phyloP scores from a whole-genome alignment of 2,888 invertebrate genomes.

The Drosophila lacicola region DNA sequence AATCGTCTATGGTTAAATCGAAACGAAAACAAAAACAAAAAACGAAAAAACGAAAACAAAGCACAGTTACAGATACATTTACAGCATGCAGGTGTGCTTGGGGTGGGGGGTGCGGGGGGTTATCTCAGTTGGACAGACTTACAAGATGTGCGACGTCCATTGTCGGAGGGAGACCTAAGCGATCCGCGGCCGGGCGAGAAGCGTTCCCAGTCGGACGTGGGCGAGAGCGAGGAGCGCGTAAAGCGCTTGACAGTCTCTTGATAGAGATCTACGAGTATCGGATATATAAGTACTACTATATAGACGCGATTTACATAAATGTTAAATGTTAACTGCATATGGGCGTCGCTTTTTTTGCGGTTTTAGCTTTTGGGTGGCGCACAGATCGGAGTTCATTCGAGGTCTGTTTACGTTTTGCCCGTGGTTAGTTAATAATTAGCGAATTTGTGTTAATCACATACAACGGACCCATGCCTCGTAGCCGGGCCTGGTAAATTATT shows the following conservation, averaged over 20 bases:
- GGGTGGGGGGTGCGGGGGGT: slow-evolving; percentile 9
- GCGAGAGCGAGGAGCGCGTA: slow-evolving; percentile 83
- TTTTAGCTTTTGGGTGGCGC: slow-evolving; percentile 30
- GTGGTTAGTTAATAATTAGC: slow-evolving; percentile 71
- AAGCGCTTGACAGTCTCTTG: slow-evolving; percentile 83
- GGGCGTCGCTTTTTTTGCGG: slow-evolving; percentile 15
- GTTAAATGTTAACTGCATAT: slow-evolving; percentile 44
- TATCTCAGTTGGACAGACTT: slow-evolving; percentile 61
- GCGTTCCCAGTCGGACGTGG: slow-evolving; percentile 81
- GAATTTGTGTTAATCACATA: slow-evolving; percentile 71
- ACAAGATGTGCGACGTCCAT: slow-evolving; percentile 80
- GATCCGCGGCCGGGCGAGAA: slow-evolving; percentile 77
- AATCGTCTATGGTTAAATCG: slow-evolving; percentile 73
- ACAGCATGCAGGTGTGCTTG: slow-evolving; percentile 37
- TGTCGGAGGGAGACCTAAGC: slow-evolving; percentile 66
- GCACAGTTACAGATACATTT: slow-evolving; percentile 51
- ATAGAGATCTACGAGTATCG: slow-evolving; percentile 74
- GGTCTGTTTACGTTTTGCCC: slow-evolving; percentile 18
- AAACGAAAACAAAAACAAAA: slow-evolving; percentile 51
- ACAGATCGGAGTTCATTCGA: slow-evolving; percentile 17
- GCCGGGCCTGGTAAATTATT: slow-evolving; percentile 40
- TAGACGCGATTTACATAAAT: slow-evolving; percentile 52
- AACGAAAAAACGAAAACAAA: slow-evolving; percentile 44
- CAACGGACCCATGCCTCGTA: slow-evolving; percentile 37
- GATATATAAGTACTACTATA: background rate